Percentiles rank a stretch among this genome's conserved stretches.
phyloP scores from a whole-genome alignment of 2,888 invertebrate species.

The Octonoba sinensis region DNA sequence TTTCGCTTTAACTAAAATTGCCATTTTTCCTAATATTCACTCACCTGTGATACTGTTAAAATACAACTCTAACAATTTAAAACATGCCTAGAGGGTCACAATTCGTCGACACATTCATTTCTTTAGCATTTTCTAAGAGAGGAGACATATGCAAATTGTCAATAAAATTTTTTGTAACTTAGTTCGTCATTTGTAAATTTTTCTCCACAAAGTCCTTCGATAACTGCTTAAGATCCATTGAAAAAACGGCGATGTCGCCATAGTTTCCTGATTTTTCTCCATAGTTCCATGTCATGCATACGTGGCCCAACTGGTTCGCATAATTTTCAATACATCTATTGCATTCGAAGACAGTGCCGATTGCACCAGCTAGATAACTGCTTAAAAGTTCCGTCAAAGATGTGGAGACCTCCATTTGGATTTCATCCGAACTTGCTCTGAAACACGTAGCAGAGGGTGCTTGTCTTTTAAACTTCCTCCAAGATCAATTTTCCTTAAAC shows the following conservation, averaged over 20 bases:
- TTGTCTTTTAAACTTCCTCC: neutral
- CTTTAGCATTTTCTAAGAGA: constrained; percentile 6
- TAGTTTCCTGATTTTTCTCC: neutral
- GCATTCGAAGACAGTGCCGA: neutral
- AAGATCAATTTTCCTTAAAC: neutral
- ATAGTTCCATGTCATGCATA: neutral
- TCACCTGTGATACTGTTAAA: too few species aligned
- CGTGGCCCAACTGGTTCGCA: neutral
- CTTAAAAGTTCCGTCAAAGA: neutral
- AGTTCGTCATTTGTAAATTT: neutral
- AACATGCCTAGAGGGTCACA: too few species aligned
- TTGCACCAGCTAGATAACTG: neutral
- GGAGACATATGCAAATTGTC: neutral
- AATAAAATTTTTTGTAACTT: neutral
- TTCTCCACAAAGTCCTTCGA: neutral
- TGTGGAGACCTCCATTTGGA: neutral
- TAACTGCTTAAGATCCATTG: neutral
- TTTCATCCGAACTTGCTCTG: neutral
- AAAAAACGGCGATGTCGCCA: neutral
- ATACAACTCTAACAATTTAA: too few species aligned
- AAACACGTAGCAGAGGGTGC: neutral
- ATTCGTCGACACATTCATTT: neutral
- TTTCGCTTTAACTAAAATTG: too few species aligned
- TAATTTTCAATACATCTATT: neutral
- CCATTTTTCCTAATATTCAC: too few species aligned